These are phyloP conservation scores for Leptopterna dolabrata DNA, from an alignment of 2,888 invertebrate genomes.

Conservation along the genomic window DNA sequence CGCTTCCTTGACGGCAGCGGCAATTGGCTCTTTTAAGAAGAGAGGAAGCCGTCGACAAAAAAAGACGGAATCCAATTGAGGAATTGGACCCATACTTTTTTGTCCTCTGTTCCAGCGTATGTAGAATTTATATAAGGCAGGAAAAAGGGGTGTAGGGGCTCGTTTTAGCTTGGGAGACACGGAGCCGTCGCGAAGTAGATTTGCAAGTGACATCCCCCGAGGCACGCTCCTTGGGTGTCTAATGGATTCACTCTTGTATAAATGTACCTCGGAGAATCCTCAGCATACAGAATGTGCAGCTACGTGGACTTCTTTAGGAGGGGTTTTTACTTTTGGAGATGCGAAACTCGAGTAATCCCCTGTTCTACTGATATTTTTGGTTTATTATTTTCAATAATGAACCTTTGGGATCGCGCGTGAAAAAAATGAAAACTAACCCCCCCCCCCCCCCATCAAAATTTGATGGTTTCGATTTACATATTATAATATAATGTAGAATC, in stretches of 20 bases:
- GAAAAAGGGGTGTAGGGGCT: conserved; percentile 21
- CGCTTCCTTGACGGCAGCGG: background rate
- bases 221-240: conserved; percentile 30
- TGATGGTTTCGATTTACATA: no score
- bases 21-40: conserved; percentile 15
- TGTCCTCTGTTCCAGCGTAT: background rate
- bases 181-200: conserved; percentile 47
- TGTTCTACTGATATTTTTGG: no score
- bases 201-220: conserved; percentile 51
- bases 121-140: conserved; percentile 41
- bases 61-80: conserved; percentile 29
- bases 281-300: conserved; percentile 24
- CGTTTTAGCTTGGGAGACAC: conserved; percentile 41
- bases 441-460: no score
- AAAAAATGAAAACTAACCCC: no score
- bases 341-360: background rate
- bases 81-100: conserved; percentile 40
- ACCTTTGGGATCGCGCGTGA: no score
- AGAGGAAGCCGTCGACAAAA: background rate
- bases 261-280: conserved; percentile 41
- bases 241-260: conserved; percentile 46
- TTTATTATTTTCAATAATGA: no score
- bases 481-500: no score
- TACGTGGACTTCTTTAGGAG: background rate
- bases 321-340: background rate